Evolutionary conservation across 2,888 invertebrate species (phyloP).

Genomic region (Pseudanteris insignis): DNA sequence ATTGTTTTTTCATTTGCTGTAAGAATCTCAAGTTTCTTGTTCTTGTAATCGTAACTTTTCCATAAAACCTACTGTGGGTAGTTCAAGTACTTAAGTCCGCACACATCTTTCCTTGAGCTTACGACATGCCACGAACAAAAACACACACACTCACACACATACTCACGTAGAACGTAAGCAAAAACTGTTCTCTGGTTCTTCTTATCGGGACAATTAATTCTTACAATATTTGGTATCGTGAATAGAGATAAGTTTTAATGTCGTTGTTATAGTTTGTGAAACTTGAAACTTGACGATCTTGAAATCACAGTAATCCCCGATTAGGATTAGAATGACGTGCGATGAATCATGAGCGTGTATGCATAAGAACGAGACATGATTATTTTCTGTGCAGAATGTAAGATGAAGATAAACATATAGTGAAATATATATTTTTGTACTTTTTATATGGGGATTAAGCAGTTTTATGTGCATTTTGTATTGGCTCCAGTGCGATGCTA

Average conservation of each 20-base stretch:
- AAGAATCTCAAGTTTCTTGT: constrained; percentile 13
- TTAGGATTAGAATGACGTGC: constrained; percentile 43
- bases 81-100: constrained; percentile 8
- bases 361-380: constrained; percentile 31
- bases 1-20: background rate
- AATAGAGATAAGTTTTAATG: constrained; percentile 30
- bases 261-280: constrained; percentile 33
- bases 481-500: constrained; percentile 24
- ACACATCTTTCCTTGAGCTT: constrained; percentile 7
- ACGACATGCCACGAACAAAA: too few species aligned
- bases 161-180: constrained; percentile 18
- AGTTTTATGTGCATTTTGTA: constrained; percentile 33
- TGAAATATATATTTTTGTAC: constrained; percentile 53
- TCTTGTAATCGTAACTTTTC: constrained; percentile 8
- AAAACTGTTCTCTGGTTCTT: constrained; percentile 8
- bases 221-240: constrained; percentile 18
- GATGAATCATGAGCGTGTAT: constrained; percentile 37
- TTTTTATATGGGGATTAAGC: constrained; percentile 47
- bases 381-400: constrained; percentile 39
- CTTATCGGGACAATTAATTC: constrained; percentile 17
- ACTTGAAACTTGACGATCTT: constrained; percentile 39
- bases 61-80: constrained; percentile 5
- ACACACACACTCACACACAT: constrained; percentile 9
- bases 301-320: constrained; percentile 34
- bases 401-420: constrained; percentile 44